These are phyloP conservation scores for Sarcophaga subvicina DNA, from an alignment of 2,888 invertebrate species.

Conservation along the genomic window DNA sequence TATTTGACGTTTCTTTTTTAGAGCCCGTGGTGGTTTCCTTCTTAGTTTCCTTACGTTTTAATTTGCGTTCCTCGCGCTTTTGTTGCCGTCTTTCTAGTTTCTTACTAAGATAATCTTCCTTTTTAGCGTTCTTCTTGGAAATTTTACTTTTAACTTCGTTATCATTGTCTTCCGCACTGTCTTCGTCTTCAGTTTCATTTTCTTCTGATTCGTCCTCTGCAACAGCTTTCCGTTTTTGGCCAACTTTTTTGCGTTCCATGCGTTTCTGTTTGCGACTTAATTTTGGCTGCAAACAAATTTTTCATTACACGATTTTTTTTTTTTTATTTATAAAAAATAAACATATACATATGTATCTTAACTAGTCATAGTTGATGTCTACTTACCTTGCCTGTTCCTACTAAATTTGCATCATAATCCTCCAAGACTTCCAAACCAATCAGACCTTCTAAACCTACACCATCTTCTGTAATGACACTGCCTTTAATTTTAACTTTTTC, in stretches of 20 bases:
- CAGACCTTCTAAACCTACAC: constrained; percentile 85
- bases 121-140: constrained; percentile 70
- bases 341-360: too few species aligned
- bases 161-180: constrained; percentile 35
- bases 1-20: constrained; percentile 36
- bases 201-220: constrained; percentile 3
- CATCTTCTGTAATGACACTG: constrained; percentile 81
- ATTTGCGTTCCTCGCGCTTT: constrained; percentile 74
- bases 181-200: constrained; percentile 28
- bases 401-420: constrained; percentile 84
- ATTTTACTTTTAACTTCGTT: constrained; percentile 15
- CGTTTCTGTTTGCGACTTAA: constrained; percentile 63
- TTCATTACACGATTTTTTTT: not conserved
- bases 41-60: constrained; percentile 61
- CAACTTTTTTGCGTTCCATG: constrained; percentile 60
- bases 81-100: constrained; percentile 72
- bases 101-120: constrained; percentile 72
- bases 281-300: constrained; percentile 51
- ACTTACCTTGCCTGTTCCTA: constrained; percentile 82
- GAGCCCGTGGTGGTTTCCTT: constrained; percentile 62
- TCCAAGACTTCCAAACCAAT: constrained; percentile 90
- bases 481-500: constrained; percentile 86
- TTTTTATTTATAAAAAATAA: too few species aligned
- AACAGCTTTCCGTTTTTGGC: constrained; percentile 69
- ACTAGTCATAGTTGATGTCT: too few species aligned